Percentiles rank a stretch among this genome's conserved stretches.
These are phyloP conservation scores for Ambastaia sidthimunki DNA, from an alignment of 2,797 vertebrate genomes.

Conservation along the genomic window DNA sequence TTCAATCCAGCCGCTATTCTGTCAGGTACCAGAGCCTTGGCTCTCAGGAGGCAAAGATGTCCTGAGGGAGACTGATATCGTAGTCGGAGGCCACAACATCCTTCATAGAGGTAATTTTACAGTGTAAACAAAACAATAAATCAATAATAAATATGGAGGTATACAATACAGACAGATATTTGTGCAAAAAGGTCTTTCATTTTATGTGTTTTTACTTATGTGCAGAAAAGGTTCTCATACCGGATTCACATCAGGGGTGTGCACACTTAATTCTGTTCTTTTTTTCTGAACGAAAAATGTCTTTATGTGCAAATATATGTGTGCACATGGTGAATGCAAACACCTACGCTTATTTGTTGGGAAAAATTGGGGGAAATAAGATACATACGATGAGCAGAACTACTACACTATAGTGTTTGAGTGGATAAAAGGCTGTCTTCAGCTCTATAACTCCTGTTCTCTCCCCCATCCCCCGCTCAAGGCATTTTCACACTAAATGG, in stretches of 20 bases:
- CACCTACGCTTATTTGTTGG: background rate
- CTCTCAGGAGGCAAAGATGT: background rate
- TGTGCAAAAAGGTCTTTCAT: background rate
- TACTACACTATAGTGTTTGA: no score
- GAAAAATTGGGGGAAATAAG: background rate
- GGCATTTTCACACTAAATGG: slow-evolving; percentile 67
- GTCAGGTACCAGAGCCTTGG: background rate
- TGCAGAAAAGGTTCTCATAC: no score
- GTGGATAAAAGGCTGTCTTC: background rate
- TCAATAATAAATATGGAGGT: background rate
- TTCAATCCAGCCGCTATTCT: slow-evolving; percentile 19
- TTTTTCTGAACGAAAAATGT: background rate
- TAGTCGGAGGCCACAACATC: slow-evolving; percentile 13
- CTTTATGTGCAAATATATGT: no score
- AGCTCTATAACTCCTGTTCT: slow-evolving; percentile 23
- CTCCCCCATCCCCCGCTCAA: slow-evolving; percentile 51
- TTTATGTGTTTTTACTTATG: no score
- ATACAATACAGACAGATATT: background rate
- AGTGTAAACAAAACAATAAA: slow-evolving; percentile 14
- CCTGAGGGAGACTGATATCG: slow-evolving; percentile 21
- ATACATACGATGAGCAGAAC: background rate
- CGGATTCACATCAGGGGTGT: no score
- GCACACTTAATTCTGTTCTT: no score
- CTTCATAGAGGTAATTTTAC: background rate
- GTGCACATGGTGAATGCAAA: no score